phyloP scores from a whole-genome alignment of 2,888 invertebrate genomes.

The Pteria penguin region DNA sequence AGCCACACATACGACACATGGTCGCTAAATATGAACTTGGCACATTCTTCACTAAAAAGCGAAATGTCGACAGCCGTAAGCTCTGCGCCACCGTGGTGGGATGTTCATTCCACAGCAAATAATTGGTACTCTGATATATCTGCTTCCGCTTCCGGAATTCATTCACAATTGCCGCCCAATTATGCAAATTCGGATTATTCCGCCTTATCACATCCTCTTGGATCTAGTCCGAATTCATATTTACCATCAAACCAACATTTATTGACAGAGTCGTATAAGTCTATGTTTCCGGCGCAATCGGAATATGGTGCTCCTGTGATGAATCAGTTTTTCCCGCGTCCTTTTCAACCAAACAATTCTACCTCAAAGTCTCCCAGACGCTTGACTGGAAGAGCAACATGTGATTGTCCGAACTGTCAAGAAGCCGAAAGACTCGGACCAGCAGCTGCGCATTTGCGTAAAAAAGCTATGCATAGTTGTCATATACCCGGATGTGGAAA shows the following conservation, averaged over 20 bases:
- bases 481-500: slow-evolving; percentile 80
- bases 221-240: slow-evolving; percentile 83
- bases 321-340: slow-evolving; percentile 82
- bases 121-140: slow-evolving; percentile 75
- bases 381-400: slow-evolving; percentile 97
- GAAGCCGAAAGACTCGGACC: slow-evolving; percentile 92
- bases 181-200: slow-evolving; percentile 82
- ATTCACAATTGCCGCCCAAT: slow-evolving; percentile 73
- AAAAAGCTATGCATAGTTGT: slow-evolving; percentile 78
- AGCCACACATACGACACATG: slow-evolving; percentile 94
- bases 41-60: slow-evolving; percentile 86
- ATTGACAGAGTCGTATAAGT: slow-evolving; percentile 94
- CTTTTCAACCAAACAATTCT: slow-evolving; percentile 83
- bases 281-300: slow-evolving; percentile 87
- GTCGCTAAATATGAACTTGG: slow-evolving; percentile 90
- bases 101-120: slow-evolving; percentile 83
- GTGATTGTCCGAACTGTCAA: slow-evolving; percentile 99
- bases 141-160: slow-evolving; percentile 55
- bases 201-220: slow-evolving; percentile 59
- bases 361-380: slow-evolving; percentile 83
- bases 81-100: slow-evolving; percentile 88
- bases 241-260: slow-evolving; percentile 92
- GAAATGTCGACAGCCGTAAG: slow-evolving; percentile 86
- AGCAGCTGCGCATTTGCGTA: slow-evolving; percentile 85
- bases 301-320: slow-evolving; percentile 75